phyloP scores from a whole-genome alignment of 2,113 vertebrate species.

The Oenanthe oenanthe region DNA sequence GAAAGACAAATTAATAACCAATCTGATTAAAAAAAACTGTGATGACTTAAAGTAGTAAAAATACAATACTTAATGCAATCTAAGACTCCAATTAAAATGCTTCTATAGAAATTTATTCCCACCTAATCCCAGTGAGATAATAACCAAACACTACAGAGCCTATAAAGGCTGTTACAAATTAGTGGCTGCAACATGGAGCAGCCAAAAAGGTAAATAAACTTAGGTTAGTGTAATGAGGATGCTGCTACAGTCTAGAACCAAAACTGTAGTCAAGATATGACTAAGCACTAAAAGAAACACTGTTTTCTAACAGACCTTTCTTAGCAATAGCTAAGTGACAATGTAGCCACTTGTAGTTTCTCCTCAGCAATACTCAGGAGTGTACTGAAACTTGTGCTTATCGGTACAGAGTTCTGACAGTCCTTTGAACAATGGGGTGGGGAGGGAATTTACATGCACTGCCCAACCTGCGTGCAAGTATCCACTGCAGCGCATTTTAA shows the following conservation, averaged over 20 bases:
- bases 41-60: background rate
- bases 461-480: background rate
- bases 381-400: background rate
- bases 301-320: background rate
- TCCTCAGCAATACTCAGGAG: background rate
- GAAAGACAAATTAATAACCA: background rate
- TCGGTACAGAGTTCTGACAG: background rate
- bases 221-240: background rate
- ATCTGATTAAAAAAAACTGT: background rate
- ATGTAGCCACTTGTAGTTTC: background rate
- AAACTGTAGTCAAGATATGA: background rate
- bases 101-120: background rate
- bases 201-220: background rate
- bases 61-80: background rate
- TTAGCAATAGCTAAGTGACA: background rate
- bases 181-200: background rate
- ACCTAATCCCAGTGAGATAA: background rate
- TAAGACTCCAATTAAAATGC: background rate
- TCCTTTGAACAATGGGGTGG: fast-evolving
- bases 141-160: background rate
- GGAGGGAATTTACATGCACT: background rate
- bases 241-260: background rate
- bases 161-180: background rate
- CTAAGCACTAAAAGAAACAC: background rate
- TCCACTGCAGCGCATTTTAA: background rate